These are phyloP conservation scores for Hyposoter didymator DNA, from an alignment of 2,888 invertebrate species.

Conservation along the genomic window DNA sequence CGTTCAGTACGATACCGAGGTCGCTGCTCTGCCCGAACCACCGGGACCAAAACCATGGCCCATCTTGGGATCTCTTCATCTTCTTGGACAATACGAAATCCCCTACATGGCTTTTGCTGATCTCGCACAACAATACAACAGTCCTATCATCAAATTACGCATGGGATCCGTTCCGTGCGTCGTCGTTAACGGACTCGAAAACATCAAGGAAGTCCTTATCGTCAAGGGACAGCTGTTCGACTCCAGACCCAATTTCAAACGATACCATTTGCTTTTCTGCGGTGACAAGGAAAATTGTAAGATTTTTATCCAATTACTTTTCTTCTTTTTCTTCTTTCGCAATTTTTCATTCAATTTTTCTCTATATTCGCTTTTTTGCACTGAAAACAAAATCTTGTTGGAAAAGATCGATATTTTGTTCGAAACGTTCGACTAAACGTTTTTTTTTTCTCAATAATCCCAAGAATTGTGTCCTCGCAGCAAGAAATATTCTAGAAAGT, in stretches of 20 bases:
- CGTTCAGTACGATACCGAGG: constrained; percentile 68
- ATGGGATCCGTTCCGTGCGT: constrained; percentile 86
- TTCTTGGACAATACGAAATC: constrained; percentile 86
- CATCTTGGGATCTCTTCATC: constrained; percentile 86
- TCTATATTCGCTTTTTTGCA: not conserved
- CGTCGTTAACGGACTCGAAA: constrained; percentile 86
- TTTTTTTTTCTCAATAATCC: too few species aligned
- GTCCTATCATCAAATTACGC: constrained; percentile 86
- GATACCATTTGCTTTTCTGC: constrained; percentile 87
- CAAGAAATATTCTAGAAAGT: too few species aligned
- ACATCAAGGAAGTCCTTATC: constrained; percentile 86
- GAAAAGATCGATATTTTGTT: too few species aligned
- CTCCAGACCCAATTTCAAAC: constrained; percentile 87
- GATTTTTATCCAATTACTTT: constrained; percentile 76
- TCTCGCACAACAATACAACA: constrained; percentile 85
- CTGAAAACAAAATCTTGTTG: too few species aligned
- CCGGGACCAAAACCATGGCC: constrained; percentile 86
- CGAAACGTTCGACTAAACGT: too few species aligned
- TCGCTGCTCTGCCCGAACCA: constrained; percentile 79
- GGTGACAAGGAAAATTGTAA: constrained; percentile 89
- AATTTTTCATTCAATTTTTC: not conserved
- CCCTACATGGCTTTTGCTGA: constrained; percentile 87
- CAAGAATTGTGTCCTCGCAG: too few species aligned
- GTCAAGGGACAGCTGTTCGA: constrained; percentile 87
- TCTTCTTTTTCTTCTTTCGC: not conserved